Evolutionary conservation across 2,113 vertebrate genomes (phyloP), one percentile per base, ranked within the genome.

Genomic region (Anolis carolinensis): DNA sequence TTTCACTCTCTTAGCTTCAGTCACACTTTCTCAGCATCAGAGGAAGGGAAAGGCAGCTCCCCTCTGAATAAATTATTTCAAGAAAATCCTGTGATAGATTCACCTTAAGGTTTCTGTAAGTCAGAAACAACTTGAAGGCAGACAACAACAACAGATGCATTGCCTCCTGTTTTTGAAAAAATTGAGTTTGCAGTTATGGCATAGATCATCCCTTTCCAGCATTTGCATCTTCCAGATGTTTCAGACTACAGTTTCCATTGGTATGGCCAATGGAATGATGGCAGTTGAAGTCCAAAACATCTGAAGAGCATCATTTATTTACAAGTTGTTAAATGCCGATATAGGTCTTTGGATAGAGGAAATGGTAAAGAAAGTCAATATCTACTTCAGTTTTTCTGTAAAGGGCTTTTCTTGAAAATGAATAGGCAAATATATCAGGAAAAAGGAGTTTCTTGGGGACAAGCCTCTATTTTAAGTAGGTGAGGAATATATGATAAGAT

Each of bases 181-280:
- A 87, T 93, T 92, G 18, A 52, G 88, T 0, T 88, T 67, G 90
- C 67, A 59, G 72, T 90, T 91, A 91, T 94, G 89, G 92, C 91
- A 92, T 80, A 44, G 59, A 68, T 67, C 1, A 52, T 27, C 14
- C 30, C 52, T 77, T 77, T 16, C 30, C 13, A 32, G 27, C 50
- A n/a, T 27, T 30, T 27, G 48, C 16, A 27, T 23, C 74, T 50
- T 63, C 7, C 23, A 52, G 74, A 52, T 76, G 44, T 52, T 13
- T 76, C 44, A 50, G 50, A 77, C 11, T 52, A 11, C 7, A 52
- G 50, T 52, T 52, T 52, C 50, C 50, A 52, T 52, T 55, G 16
- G 52, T 9, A 55, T 55, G 10, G 6, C 52, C 52, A 55, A 14
- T 55, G 52, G 16, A 2, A 50, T 52, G 44, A 76, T n/a, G 5